Base-by-base conservation (phyloP, 2,888 invertebrate genomes). In the Aspidapion aeneum region DNA sequence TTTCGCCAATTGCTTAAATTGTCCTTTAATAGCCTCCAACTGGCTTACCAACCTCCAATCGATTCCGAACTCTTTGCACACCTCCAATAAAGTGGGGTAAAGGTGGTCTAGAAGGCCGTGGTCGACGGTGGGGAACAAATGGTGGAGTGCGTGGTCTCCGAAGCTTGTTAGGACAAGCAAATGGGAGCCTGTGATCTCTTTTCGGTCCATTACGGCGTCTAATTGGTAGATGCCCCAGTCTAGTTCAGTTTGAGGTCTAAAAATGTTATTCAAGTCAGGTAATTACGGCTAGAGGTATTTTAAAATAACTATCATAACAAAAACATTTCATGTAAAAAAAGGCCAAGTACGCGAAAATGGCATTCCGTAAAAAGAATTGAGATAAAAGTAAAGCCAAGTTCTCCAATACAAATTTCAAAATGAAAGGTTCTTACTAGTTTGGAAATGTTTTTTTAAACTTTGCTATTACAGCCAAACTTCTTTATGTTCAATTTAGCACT, bases 161-260 rank as follows among this genome's bases (percentile, higher is more conserved):
- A 91, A 94, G 65, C 87, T 84, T 0, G 90, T 89, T 57, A 93
- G 76, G 0, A 86, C 86, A 68, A 90, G 79, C 73, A 90, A 88
- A 67, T 87, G 85, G 50, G 86, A 87, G 18, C 87, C 85, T 20
- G 86, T 86, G 60, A 89, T 82, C 67, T 91, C 89, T 16, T 83
- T 80, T 63, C 91, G 84, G 74, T 92, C 93, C 58, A 89, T 86
- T 0, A 91, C 83, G 0, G 92, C 86, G 73, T 93, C 90, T 69
- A 93, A 72, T 77, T 93, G 91, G 72, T 88, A 85, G 1, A 93
- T 75, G 1, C 93, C 93, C 92, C 93, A 93, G 76, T 94, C 93
- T 68, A 75, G 72, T 55, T 81, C 79, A 62, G 77, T 76, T 64
- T 63, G 62, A 7, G 73, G 62, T 22, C 88, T 87, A 78, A 64